Percentiles rank a stretch among this genome's conserved stretches.
Evolutionary conservation across 2,113 vertebrate species (phyloP).

Genomic region (Helogale parvula): DNA sequence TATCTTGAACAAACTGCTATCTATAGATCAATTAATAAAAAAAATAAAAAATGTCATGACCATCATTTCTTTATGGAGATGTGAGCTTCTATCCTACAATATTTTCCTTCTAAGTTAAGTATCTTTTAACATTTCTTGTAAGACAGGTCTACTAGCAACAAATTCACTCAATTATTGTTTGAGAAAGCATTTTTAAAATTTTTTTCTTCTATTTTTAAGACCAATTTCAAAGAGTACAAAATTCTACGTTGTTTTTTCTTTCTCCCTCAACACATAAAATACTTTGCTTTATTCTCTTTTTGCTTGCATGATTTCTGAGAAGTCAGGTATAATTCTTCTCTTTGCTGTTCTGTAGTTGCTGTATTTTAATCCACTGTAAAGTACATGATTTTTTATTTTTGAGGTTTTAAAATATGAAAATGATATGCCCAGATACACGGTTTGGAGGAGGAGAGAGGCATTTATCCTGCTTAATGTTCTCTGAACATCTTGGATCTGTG

Average conservation of each 20-base stretch:
- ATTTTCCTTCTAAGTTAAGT: not conserved
- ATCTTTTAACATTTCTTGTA: not conserved
- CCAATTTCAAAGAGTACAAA: not conserved
- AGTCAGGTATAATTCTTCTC: not conserved
- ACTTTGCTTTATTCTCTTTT: not conserved
- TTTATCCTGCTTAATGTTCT: not conserved
- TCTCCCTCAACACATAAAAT: not conserved
- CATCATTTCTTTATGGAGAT: not conserved
- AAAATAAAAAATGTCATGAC: not conserved
- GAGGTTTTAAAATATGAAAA: not conserved
- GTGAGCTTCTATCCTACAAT: not conserved
- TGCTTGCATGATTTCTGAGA: not conserved
- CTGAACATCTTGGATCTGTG: not conserved
- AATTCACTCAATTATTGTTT: not conserved
- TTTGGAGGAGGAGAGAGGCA: not conserved
- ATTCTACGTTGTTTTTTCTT: not conserved
- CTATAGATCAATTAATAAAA: not conserved
- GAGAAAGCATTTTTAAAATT: not conserved
- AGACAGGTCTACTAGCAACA: not conserved
- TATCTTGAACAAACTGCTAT: not conserved
- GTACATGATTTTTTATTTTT: not conserved
- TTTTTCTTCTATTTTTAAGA: not conserved
- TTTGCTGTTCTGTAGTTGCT: not conserved
- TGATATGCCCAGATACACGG: not conserved
- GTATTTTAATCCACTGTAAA: not conserved